Evolutionary conservation across 1,140 invertebrate genomes (phyloP).

Genomic region (Oncopeltus fasciatus): DNA sequence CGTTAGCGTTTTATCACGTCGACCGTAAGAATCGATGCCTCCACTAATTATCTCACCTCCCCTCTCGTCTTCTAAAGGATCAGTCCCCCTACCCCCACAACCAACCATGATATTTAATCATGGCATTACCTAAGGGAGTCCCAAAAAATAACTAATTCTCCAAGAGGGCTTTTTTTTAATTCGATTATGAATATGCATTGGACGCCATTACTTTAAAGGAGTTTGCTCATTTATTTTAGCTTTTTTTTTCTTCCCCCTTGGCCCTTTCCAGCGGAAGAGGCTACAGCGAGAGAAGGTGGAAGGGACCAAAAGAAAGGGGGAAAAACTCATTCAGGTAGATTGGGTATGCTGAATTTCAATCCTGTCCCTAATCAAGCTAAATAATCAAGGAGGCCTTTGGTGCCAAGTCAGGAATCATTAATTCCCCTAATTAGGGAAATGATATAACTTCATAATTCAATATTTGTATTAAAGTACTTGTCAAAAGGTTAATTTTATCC

Average conservation of each 20-base stretch:
- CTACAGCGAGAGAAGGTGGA: no score
- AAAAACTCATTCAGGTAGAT: no score
- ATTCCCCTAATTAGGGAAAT: no score
- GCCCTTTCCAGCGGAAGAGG: no score
- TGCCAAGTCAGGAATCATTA: no score
- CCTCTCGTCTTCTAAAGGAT: neutral
- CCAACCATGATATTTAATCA: neutral
- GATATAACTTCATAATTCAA: no score
- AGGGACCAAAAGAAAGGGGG: no score
- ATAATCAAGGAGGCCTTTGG: no score
- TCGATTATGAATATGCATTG: neutral
- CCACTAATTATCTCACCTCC: neutral
- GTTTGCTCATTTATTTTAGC: neutral
- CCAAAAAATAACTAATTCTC: neutral
- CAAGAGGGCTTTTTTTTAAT: neutral
- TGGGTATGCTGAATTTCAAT: no score
- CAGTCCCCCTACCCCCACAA: neutral
- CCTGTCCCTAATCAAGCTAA: no score
- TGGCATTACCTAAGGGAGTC: neutral
- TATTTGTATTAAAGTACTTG: no score
- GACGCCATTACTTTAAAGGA: neutral
- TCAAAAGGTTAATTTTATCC: no score
- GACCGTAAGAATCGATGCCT: neutral
- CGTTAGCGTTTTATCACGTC: neutral
- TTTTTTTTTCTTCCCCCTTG: neutral